Percentiles rank a stretch among this genome's conserved stretches.
Evolutionary conservation across 2,888 invertebrate genomes (phyloP).

Genomic region (Cyclophora albipunctata): DNA sequence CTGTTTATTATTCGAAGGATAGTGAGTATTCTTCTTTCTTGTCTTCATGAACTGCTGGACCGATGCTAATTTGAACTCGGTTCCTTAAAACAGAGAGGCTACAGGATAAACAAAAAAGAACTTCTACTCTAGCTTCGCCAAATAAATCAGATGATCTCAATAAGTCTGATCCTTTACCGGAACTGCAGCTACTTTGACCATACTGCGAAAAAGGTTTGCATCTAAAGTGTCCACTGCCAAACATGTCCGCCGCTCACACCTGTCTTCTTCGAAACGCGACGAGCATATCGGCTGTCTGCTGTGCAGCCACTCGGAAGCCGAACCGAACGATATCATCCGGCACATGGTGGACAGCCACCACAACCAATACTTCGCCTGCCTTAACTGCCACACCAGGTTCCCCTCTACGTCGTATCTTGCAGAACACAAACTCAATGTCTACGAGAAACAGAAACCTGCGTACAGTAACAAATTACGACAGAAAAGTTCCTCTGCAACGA

Average conservation of each 20-base stretch:
- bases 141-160: constrained; percentile 56
- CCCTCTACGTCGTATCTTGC: constrained; percentile 75
- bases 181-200: constrained; percentile 46
- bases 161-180: constrained; percentile 42
- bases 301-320: constrained; percentile 51
- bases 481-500: constrained; percentile 32
- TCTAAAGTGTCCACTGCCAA: constrained; percentile 53
- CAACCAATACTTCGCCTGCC: constrained; percentile 85
- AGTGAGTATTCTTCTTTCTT: too few relatives aligned
- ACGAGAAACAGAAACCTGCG: constrained; percentile 59
- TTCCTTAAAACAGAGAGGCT: constrained; percentile 29
- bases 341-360: constrained; percentile 82
- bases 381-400: constrained; percentile 81
- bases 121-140: constrained; percentile 37
- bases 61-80: too few relatives aligned
- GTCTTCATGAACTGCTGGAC: too few relatives aligned
- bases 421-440: constrained; percentile 77
- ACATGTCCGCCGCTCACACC: constrained; percentile 54
- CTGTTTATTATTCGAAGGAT: too few relatives aligned
- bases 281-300: constrained; percentile 44
- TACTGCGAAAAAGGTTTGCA: constrained; percentile 59
- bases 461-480: constrained; percentile 56
- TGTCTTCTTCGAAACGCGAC: constrained; percentile 43
- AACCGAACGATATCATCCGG: constrained; percentile 63
- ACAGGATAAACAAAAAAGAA: constrained; percentile 46